Base-by-base conservation (phyloP, 2,888 invertebrate genomes). In the Dynastes maya region DNA sequence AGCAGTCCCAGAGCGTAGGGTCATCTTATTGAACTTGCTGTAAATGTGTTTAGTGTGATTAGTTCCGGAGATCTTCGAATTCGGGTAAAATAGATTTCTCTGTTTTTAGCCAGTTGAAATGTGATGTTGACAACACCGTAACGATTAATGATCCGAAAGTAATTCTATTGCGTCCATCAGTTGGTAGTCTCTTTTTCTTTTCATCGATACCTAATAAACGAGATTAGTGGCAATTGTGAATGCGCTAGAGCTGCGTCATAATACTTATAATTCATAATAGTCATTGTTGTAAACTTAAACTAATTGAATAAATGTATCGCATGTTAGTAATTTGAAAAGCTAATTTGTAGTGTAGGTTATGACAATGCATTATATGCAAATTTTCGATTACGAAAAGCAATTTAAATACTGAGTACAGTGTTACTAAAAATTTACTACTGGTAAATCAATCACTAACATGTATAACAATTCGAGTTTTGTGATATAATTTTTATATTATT, bases 41-140 rank as follows among this genome's bases (percentile, higher is more conserved):
- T 13, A 53, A 32, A 53, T 29, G 70, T 70, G 70, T 70, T 70
- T 53, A 70, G 70, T 70, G 70, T 51, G 70, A 70, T 70, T 70
- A 70, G 70, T 70, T 70, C 29, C 70, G 53, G 53, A 32, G 53
- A 70, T 32, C 8, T 64, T 13, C 32, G 22, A 61, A 27, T 61
- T 61, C 22, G 55, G 61, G 22, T 22, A 29, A 61, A 61, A 61
- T 61, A 61, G 16, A 61, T 29, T 61, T 27, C 22, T 22, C n/a
- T 67, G 16, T 22, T 65, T 37, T 32, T 65, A 65, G 40, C 65
- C 6, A 22, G 22, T n/a, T 67, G 45, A 67, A 67, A 45, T 45
- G n/a, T 16, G 8, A 45, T 9, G 45, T 45, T 45, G 45, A 45
- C 45, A 45, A 45, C 45, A 8, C 45, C 45, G 45, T 8, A 45